Base-by-base conservation (phyloP, 1,140 invertebrate species). In the Drosophila sechellia region DNA sequence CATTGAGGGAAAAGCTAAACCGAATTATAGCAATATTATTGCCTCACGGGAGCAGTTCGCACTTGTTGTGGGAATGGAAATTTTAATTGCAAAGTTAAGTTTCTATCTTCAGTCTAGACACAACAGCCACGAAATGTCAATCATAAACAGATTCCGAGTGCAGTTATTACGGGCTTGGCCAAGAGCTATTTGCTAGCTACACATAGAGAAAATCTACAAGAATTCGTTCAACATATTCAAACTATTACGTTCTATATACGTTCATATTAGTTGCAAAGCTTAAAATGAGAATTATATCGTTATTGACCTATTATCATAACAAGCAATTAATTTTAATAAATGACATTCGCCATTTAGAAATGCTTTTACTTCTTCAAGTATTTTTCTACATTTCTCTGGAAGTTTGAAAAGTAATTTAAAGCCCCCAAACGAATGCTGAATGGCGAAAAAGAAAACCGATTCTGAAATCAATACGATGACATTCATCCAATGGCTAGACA, bases 401-500 rank as follows among this genome's bases (percentile, higher is more conserved):
- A 77, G 66, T 77, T 89, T 59, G 49, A 59, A 89, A 87, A 83
- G 75, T 86, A 77, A 87, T 89, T 89, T 89, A 58, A 84, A 73
- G 65, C 70, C 20, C 25, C 68, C 48, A 63, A 79, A 49, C 40
- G 43, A 55, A 34, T 70, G 55, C 54, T 63, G 42, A 17, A 57
- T 60, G 40, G 63, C 37, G 15, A 64, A 49, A 70, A 52, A 57
- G 64, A 61, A 31, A 60, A 68, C 22, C 39, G 65, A 65, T 37
- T 53, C 57, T 49, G 63, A 81, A 81, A 86, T 86, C 84, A 74
- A 89, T 89, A 80, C 78, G 52, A 60, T 63, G 81, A 85, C 78
- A 84, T 89, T 79, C 84, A 89, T 63, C 68, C 68, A 73, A 68
- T 46, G 79, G 83, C 84, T 84, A 89, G 84, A 87, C 81, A 68